Conservation (phyloP, 2,797 vertebrate genomes). For the Sebastolobus altivelis region DNA sequence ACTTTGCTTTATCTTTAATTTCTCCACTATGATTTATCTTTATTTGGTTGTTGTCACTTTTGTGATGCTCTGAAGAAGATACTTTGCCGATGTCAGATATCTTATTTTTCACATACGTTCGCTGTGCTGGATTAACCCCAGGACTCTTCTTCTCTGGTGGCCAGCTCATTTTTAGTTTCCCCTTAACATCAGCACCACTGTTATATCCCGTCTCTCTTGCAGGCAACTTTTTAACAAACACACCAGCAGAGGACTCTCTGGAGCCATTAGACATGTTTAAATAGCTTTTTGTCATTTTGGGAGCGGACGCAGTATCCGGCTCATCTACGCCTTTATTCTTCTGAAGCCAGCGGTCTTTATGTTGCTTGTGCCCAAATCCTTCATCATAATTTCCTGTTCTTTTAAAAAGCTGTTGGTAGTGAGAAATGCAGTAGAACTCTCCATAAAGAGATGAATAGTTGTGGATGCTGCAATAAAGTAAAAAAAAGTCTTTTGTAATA, state of each 20-base stretch:
- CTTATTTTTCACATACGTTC: conserved; percentile 40
- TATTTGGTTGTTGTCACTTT: conserved; percentile 25
- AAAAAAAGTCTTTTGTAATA: conserved; percentile 27
- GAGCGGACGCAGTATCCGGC: conserved; percentile 38
- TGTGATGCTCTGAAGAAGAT: conserved; percentile 27
- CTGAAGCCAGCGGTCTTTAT: conserved; percentile 84
- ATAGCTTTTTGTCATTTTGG: conserved; percentile 47
- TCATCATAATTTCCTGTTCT: conserved; percentile 85
- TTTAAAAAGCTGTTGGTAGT: conserved; percentile 88
- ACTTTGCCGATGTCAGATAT: conserved; percentile 12
- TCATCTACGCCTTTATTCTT: conserved; percentile 69
- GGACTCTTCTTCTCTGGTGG: conserved; percentile 77
- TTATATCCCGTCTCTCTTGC: conserved; percentile 27
- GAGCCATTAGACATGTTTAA: conserved; percentile 10
- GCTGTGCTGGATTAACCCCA: conserved; percentile 13
- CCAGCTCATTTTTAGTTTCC: conserved; percentile 80
- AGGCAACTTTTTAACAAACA: conserved; percentile 24
- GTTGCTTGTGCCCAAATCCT: conserved; percentile 84
- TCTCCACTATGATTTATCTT: conserved; percentile 21
- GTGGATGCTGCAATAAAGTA: conserved; percentile 86
- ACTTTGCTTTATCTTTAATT: conserved; percentile 35
- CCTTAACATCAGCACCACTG: conserved; percentile 56
- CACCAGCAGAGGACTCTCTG: conserved; percentile 27
- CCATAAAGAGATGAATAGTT: conserved; percentile 87
- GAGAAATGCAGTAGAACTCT: conserved; percentile 88